phyloP scores from a whole-genome alignment of 2,797 vertebrate genomes.

The Cryptoblepharus egeriae region DNA sequence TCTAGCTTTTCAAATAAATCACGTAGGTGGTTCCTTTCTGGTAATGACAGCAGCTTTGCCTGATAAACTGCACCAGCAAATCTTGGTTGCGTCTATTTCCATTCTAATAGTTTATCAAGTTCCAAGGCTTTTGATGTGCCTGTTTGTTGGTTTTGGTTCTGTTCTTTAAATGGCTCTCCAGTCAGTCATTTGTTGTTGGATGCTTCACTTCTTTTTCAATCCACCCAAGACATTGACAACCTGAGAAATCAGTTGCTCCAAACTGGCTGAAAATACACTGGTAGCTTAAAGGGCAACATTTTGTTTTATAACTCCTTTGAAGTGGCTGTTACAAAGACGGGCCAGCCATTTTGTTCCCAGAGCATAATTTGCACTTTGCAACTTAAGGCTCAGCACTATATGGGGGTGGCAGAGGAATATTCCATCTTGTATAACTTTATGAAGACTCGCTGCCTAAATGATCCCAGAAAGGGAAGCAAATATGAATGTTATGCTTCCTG shows the following conservation, averaged over 20 bases:
- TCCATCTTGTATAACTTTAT: neutral
- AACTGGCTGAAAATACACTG: neutral
- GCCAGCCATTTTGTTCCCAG: neutral
- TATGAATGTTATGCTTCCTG: neutral
- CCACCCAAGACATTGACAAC: neutral
- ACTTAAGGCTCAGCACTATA: neutral
- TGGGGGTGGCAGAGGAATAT: neutral
- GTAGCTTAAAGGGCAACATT: neutral
- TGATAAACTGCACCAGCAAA: rapidly evolving
- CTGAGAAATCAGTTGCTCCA: neutral
- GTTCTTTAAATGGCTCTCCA: neutral
- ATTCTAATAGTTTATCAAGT: neutral
- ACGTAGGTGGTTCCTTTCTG: rapidly evolving
- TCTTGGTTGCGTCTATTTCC: neutral
- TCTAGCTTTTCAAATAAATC: neutral
- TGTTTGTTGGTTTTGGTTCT: neutral
- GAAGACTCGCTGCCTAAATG: neutral
- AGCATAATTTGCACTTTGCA: neutral
- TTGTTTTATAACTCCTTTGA: neutral
- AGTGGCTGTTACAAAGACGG: neutral
- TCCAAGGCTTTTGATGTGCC: neutral
- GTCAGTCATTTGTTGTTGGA: neutral
- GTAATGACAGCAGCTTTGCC: neutral
- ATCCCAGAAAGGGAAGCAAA: neutral
- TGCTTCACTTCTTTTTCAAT: neutral